These are phyloP conservation scores for Phylloscopus whistleri DNA, from an alignment of 2,113 vertebrate genomes.

Conservation along the genomic window DNA sequence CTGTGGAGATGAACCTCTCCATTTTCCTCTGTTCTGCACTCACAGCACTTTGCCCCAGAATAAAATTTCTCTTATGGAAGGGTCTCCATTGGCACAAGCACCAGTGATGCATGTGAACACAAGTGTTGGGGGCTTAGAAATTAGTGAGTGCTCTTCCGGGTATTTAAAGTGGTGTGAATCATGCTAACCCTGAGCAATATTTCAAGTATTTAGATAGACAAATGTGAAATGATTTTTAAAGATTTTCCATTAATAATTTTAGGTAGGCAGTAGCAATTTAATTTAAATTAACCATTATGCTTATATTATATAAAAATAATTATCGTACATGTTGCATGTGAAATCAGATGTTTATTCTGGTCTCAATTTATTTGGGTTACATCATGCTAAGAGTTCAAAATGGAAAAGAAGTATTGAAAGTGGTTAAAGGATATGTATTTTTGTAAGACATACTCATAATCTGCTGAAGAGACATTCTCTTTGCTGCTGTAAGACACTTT, in stretches of 20 bases:
- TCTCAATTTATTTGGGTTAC: background rate
- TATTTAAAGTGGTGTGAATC: background rate
- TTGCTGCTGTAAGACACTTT: background rate
- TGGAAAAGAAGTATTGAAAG: background rate
- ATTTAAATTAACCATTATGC: background rate
- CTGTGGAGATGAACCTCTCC: background rate
- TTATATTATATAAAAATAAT: background rate
- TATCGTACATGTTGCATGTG: background rate
- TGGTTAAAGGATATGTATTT: background rate
- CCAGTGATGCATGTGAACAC: background rate
- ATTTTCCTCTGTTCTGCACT: background rate
- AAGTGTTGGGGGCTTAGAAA: background rate
- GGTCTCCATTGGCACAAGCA: background rate
- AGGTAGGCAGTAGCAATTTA: background rate
- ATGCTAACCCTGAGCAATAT: background rate
- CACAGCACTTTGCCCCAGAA: background rate
- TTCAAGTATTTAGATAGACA: background rate
- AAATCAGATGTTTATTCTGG: background rate
- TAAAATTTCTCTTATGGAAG: background rate
- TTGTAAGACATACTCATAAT: background rate
- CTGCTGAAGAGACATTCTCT: background rate
- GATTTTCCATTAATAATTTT: background rate
- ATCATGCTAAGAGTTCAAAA: background rate
- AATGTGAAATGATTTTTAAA: background rate
- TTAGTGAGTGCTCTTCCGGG: background rate